Conservation (phyloP, 2,888 invertebrate species). For the Norana najaformis region DNA sequence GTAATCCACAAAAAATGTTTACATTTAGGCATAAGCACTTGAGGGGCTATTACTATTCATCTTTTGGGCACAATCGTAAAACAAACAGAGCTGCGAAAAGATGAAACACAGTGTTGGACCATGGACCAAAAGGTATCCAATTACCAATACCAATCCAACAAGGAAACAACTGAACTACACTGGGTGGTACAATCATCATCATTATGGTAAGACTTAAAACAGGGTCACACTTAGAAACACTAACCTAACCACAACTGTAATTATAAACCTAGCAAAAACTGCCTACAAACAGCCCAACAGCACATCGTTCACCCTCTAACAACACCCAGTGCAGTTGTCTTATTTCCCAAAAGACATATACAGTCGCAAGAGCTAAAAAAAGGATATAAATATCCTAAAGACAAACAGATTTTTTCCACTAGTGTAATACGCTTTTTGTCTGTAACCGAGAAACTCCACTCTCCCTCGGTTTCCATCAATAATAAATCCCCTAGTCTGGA, state of each 20-base stretch:
- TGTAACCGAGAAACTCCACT: neutral
- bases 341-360: neutral
- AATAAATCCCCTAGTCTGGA: neutral
- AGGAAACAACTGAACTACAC: neutral
- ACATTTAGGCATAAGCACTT: neutral
- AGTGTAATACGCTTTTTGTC: neutral
- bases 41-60: too few species aligned
- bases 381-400: conserved; percentile 9
- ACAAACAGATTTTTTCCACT: conserved; percentile 14
- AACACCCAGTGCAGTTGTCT: neutral
- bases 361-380: neutral
- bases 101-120: neutral
- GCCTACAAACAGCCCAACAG: neutral
- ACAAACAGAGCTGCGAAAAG: too few species aligned
- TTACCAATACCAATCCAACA: neutral
- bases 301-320: neutral
- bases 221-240: conserved; percentile 8
- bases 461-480: neutral
- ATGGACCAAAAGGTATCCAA: neutral
- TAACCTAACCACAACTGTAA: neutral
- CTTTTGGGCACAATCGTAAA: too few species aligned
- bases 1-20: neutral
- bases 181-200: neutral
- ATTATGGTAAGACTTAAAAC: neutral
- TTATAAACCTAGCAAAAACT: neutral